Evolutionary conservation across 2,888 invertebrate genomes (phyloP).

Genomic region (Dyspetes luteomarginatus): DNA sequence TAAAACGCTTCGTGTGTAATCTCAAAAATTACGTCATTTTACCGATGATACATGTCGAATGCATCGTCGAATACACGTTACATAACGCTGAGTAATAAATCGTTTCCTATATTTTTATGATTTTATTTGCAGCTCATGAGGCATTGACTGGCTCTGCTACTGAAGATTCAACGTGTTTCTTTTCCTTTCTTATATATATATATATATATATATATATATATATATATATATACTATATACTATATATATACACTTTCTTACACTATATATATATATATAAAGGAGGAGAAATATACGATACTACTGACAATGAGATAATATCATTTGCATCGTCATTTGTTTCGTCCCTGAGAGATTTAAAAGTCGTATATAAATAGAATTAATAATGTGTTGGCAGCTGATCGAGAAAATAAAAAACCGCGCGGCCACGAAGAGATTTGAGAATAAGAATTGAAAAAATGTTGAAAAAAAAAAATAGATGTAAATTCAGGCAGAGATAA

Average conservation of each 20-base stretch:
- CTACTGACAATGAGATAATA: constrained; percentile 18
- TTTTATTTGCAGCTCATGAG: constrained; percentile 42
- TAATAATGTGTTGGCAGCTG: constrained; percentile 11
- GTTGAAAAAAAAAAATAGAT: neutral
- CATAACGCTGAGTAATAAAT: constrained; percentile 7
- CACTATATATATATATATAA: too few species aligned
- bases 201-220: neutral
- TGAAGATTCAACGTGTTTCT: neutral
- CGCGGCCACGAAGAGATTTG: constrained; percentile 4
- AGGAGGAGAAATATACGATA: too few species aligned
- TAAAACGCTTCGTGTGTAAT: neutral
- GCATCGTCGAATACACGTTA: constrained; percentile 8
- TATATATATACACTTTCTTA: too few species aligned
- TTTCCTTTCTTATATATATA: neutral
- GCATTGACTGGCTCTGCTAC: constrained; percentile 43
- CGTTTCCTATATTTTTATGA: constrained; percentile 6
- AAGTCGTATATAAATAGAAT: neutral
- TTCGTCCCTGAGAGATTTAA: neutral
- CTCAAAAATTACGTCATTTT: constrained; percentile 6
- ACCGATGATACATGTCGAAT: constrained; percentile 31
- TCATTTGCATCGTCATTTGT: neutral
- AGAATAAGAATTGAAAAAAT: neutral
- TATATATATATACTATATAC: too few species aligned
- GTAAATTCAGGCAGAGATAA: neutral
- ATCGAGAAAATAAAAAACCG: neutral